phyloP scores from a whole-genome alignment of 2,888 invertebrate species.

The Leptinotarsa juncta region DNA sequence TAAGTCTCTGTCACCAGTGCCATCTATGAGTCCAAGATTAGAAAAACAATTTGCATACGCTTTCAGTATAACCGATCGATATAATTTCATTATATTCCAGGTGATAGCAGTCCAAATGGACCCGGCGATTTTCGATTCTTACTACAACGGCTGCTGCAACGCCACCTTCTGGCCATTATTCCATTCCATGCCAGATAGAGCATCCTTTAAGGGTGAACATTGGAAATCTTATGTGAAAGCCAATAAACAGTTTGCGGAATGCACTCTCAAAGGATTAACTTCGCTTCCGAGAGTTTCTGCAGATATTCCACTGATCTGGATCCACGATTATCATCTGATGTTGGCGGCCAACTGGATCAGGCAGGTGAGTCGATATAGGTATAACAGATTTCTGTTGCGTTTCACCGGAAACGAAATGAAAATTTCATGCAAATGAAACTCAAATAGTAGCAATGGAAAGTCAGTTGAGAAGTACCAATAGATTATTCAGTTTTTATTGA shows the following conservation, averaged over 20 bases:
- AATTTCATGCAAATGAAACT: too few species aligned
- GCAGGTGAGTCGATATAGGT: slow-evolving; percentile 68
- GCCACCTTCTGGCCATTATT: slow-evolving; percentile 93
- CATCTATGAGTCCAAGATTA: too few species aligned
- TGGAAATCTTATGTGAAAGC: slow-evolving; percentile 85
- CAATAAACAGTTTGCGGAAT: slow-evolving; percentile 85
- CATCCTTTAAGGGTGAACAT: slow-evolving; percentile 83
- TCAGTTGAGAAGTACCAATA: too few species aligned
- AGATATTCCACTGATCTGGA: slow-evolving; percentile 85
- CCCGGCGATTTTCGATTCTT: slow-evolving; percentile 81
- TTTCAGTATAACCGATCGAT: too few species aligned
- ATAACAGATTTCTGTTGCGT: too few species aligned
- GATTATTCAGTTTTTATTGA: too few species aligned
- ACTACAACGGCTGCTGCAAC: slow-evolving; percentile 93
- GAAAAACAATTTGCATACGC: too few species aligned
- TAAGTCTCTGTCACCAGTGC: too few species aligned
- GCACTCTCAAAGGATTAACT: slow-evolving; percentile 77
- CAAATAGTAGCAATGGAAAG: too few species aligned
- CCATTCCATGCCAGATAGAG: slow-evolving; percentile 92
- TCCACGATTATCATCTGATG: slow-evolving; percentile 96
- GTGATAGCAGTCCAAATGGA: slow-evolving; percentile 85
- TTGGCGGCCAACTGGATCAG: slow-evolving; percentile 91
- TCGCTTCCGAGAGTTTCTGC: slow-evolving; percentile 67
- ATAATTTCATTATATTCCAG: slow-evolving; percentile 63
- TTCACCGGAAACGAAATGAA: too few species aligned